phyloP scores from a whole-genome alignment of 2,888 invertebrate genomes.

The Meteorus cinctellus region DNA sequence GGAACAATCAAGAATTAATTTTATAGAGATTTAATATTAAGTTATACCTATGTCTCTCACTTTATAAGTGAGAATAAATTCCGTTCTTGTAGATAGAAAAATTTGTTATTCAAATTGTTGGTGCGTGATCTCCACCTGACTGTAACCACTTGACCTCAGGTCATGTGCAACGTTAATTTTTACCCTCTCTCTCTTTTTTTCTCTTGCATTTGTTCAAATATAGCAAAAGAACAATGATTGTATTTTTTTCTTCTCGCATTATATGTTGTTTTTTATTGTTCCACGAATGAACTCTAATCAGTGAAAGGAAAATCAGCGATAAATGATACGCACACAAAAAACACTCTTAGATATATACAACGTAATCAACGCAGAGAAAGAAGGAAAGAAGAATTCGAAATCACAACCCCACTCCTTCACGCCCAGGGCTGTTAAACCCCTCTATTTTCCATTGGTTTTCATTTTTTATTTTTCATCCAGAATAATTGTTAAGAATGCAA shows the following conservation, averaged over 20 bases:
- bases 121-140: constrained; percentile 41
- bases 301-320: not conserved
- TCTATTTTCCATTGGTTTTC: constrained; percentile 32
- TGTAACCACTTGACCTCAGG: constrained; percentile 27
- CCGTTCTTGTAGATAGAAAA: constrained; percentile 63
- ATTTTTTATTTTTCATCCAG: constrained; percentile 70
- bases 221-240: constrained; percentile 19
- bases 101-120: constrained; percentile 60
- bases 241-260: constrained; percentile 6
- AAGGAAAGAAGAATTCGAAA: constrained; percentile 2
- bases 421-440: constrained; percentile 20
- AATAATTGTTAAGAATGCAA: constrained; percentile 71
- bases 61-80: constrained; percentile 41
- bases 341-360: constrained; percentile 1
- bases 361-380: constrained; percentile 3
- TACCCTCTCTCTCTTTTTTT: not conserved
- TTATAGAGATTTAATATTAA: constrained; percentile 21
- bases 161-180: constrained; percentile 21
- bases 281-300: not conserved
- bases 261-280: not conserved
- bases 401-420: constrained; percentile 25
- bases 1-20: constrained; percentile 10
- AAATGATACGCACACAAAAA: constrained; percentile 21
- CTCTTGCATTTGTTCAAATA: constrained; percentile 1
- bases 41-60: constrained; percentile 22